Evolutionary conservation across 2,888 invertebrate species (phyloP).

Genomic region (Selenia dentaria): DNA sequence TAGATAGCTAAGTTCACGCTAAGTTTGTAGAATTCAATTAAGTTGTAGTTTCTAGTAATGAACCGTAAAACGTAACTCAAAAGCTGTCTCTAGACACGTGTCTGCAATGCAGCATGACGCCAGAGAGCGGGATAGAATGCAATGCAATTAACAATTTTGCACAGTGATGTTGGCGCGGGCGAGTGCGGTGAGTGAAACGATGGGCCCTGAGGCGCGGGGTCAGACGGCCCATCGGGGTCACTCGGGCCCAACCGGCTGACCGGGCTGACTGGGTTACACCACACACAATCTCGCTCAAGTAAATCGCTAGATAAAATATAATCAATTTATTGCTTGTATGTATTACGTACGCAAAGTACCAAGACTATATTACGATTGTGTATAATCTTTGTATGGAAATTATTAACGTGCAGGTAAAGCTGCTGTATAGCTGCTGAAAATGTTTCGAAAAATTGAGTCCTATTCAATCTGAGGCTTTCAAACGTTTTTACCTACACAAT

Average conservation of each 20-base stretch:
- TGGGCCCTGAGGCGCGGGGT: slow-evolving; percentile 54
- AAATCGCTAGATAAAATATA: slow-evolving; percentile 26
- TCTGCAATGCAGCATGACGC: slow-evolving; percentile 47
- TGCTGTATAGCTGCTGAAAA: no score
- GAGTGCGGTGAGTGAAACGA: slow-evolving; percentile 46
- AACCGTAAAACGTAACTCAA: slow-evolving; percentile 25
- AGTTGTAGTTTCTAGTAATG: not conserved
- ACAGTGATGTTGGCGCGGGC: slow-evolving; percentile 51
- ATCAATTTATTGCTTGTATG: slow-evolving; percentile 20
- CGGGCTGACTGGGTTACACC: slow-evolving; percentile 51
- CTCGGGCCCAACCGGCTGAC: slow-evolving; percentile 46
- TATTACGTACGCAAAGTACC: slow-evolving; percentile 2
- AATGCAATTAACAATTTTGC: slow-evolving; percentile 76
- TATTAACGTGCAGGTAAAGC: not conserved
- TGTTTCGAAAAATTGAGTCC: no score
- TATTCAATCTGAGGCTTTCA: no score
- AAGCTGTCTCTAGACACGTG: slow-evolving; percentile 30
- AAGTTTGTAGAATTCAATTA: no score
- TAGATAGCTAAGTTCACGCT: no score
- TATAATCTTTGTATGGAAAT: slow-evolving; percentile 12
- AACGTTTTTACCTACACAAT: no score
- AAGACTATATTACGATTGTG: no score
- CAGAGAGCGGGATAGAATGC: slow-evolving; percentile 53
- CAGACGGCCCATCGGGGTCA: slow-evolving; percentile 42
- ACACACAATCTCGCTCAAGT: slow-evolving; percentile 44